Base-by-base conservation (phyloP, 2,888 invertebrate species). In the Camptogramma bilineatum region DNA sequence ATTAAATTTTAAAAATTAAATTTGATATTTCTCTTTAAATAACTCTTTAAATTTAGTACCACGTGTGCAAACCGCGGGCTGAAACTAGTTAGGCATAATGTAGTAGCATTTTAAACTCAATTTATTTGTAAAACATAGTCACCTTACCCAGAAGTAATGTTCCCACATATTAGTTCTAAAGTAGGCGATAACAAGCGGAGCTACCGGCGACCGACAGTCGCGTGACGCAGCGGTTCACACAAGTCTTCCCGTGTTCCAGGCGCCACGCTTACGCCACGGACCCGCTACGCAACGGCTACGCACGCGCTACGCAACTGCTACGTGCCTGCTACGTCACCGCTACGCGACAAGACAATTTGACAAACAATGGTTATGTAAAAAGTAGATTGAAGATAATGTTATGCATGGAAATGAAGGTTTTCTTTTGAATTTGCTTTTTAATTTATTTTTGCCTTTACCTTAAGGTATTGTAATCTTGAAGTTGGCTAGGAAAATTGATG, bases 221-320 rank as follows among this genome's bases (percentile, higher is more conserved):
- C 68, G 60, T 79, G 80, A 87, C 85, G 72, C 74, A 69, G 85
- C 88, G 76, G 59, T 84, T 86, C 86, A 75, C 87, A 84, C 83
- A 79, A 68, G 46, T 31, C 55, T 60, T 52, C 50, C 53, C 65
- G 53, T 56, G 21, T 65, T 65, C 42, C 65, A 65, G 65, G 46
- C 64, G 47, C 48, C 10, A 46, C 64, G 34, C 5, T 0, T 0
- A 5, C 34, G 54, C 64, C 39, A 42, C 59, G 48, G 18, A 7
- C 2, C 2, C 28, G 52, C 42, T 44, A 42, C 64, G 34, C 5
- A 1, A 0, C 7, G 24, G 54, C 64, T 48, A 44, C 59, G 48
- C 18, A 7, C 1, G 7, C 8, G 56, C 56, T 48, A 42, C 62
- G 56, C 9, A 0, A 4, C 9, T 13, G 55, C 57, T 52, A 61